Evolutionary conservation across 2,797 vertebrate genomes (phyloP).

Genomic region (Varecia variegata): DNA sequence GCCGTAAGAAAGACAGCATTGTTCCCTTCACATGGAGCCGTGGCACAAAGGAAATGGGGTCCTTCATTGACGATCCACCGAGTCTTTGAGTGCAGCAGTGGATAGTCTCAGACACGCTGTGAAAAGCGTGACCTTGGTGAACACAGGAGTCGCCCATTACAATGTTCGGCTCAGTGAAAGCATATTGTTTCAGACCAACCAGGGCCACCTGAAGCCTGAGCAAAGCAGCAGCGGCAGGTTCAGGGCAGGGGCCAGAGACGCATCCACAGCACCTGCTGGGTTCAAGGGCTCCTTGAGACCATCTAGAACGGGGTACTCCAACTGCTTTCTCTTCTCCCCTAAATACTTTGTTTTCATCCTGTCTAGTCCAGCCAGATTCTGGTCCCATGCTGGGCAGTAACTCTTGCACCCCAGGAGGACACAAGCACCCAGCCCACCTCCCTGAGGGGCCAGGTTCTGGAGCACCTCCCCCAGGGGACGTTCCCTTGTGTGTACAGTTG

Average conservation of each 20-base stretch:
- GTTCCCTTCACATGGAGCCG: not conserved
- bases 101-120: not conserved
- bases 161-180: too few relatives aligned
- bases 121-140: not conserved
- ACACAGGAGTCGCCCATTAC: not conserved
- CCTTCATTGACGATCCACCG: not conserved
- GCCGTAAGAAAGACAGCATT: not conserved
- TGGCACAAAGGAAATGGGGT: not conserved
- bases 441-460: not conserved
- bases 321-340: not conserved
- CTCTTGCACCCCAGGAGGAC: not conserved
- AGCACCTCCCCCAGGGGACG: not conserved
- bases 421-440: too few relatives aligned
- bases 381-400: not conserved
- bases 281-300: not conserved
- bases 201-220: not conserved
- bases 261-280: not conserved
- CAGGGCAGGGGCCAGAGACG: not conserved
- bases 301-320: too few relatives aligned
- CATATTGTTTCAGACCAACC: not conserved
- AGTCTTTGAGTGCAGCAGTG: not conserved
- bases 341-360: not conserved
- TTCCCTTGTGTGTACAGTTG: not conserved
- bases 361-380: not conserved
- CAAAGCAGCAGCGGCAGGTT: too few relatives aligned